Evolutionary conservation across 2,113 vertebrate genomes (phyloP).

Genomic region (Fukomys damarensis): DNA sequence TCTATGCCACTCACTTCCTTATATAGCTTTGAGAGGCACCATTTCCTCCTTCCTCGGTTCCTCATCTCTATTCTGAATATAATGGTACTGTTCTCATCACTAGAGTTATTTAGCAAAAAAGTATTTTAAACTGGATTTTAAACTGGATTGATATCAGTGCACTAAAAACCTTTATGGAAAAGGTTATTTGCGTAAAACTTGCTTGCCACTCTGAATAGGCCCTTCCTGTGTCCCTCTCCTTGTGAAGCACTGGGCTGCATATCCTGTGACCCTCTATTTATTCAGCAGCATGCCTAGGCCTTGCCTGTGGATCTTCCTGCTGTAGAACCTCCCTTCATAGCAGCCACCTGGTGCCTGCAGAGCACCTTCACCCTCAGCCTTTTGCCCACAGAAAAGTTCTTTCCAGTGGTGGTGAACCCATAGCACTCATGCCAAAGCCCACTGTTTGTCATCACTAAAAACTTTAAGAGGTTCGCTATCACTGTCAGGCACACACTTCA

Average conservation of each 20-base stretch:
- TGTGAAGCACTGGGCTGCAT: background rate
- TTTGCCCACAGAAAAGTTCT: slow-evolving; percentile 60
- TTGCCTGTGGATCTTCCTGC: slow-evolving; percentile 67
- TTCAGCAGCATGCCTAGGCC: slow-evolving; percentile 59
- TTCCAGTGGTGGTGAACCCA: background rate
- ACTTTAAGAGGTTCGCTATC: background rate
- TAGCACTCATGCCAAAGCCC: background rate
- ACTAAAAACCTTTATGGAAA: background rate
- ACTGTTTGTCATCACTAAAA: background rate
- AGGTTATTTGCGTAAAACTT: slow-evolving; percentile 6
- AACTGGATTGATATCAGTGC: background rate
- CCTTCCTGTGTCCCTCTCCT: background rate
- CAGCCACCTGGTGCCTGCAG: background rate
- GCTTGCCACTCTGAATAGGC: background rate
- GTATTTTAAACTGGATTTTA: background rate
- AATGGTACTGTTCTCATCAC: background rate
- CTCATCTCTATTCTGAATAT: background rate
- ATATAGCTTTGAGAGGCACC: background rate
- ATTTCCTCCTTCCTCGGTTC: background rate
- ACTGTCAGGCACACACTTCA: background rate
- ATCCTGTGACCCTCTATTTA: slow-evolving; percentile 47
- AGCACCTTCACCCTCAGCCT: slow-evolving; percentile 43
- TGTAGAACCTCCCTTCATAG: slow-evolving; percentile 64
- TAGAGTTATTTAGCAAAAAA: background rate
- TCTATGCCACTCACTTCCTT: background rate